Conservation (phyloP, 2,888 invertebrate species). For the Agrilus mali region DNA sequence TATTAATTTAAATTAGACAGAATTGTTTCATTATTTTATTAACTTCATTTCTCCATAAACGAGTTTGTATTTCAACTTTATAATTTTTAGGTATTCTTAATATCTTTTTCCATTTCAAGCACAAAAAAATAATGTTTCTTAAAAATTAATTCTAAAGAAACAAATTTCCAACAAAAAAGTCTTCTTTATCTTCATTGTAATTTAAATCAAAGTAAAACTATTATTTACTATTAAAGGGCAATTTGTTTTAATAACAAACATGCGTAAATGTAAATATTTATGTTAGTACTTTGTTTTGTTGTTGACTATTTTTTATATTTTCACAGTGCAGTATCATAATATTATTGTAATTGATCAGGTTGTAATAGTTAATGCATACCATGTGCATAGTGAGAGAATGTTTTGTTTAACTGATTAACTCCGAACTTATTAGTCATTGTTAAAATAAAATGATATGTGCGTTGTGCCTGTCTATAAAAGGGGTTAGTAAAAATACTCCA, state of each 20-base stretch:
- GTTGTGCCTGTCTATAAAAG: conserved; percentile 40
- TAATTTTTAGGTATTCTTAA: no score
- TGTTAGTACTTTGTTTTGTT: no score
- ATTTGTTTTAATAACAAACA: no score
- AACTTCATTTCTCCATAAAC: no score
- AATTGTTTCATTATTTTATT: neutral
- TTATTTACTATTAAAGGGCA: no score
- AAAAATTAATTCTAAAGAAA: no score
- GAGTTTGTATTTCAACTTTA: no score
- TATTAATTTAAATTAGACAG: neutral
- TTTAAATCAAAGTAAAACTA: no score
- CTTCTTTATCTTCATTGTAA: neutral
- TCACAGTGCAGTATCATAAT: neutral
- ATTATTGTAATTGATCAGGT: conserved; percentile 1
- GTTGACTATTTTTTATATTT: no score
- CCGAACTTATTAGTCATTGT: conserved; percentile 52
- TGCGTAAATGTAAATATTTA: no score
- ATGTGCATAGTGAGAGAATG: conserved; percentile 44
- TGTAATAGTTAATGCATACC: conserved; percentile 26
- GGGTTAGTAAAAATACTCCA: conserved; percentile 40
- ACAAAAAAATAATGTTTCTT: no score
- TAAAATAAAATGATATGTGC: conserved; percentile 44
- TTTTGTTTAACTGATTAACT: conserved; percentile 35
- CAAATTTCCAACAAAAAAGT: neutral
- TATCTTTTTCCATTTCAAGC: no score